Evolutionary conservation across 2,888 invertebrate species (phyloP), one percentile per base, ranked within the genome.

Genomic region (Diadegma fenestrale): DNA sequence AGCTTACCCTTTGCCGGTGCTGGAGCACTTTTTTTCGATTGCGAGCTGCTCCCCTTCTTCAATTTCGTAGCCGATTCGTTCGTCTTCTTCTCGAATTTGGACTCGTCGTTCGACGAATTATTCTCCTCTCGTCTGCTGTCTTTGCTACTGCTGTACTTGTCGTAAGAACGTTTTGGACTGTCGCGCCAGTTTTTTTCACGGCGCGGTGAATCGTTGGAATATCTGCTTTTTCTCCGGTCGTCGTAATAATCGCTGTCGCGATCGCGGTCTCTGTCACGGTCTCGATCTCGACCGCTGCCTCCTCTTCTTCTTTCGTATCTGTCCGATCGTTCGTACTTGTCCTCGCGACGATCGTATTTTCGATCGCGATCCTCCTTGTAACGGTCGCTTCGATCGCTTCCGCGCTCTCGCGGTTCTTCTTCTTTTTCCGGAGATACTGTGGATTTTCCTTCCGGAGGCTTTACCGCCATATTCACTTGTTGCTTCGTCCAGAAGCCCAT

Each of bases 1-100:
- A 97, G 94, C 92, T 97, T 97, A 86, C 96, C 96, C 86, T 96
- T 96, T 0, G 88, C 88, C 71, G 93, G 92, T 5, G 92, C 92
- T 4, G 85, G 89, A 8, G 84, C 89, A 2, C 92, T 83, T 43
- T 93, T 93, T 86, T 93, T 94, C 86, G 92, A 91, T 69, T 90
- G 68, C 1, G 87, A 75, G 10, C 84, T 88, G 8, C 84, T 88
- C 14, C 89, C 88, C 85, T 92, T 93, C 72, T 91, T 92, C 2
- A 89, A 87, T 78, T 93, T 91, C 0, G 91, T 90, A 5, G 91
- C 90, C 0, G 90, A 92, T 33, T 92, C 93, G 84, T 90, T 92
- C 2, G 92, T 91, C 82, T 92, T 93, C 76, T 92, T 94, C 77
- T 94, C 94, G 82, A 93, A 93, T 85, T 90, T 91, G 2, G 93